Base-by-base conservation (phyloP, 2,888 invertebrate genomes). In the Mesodorylaimus sp. region DNA sequence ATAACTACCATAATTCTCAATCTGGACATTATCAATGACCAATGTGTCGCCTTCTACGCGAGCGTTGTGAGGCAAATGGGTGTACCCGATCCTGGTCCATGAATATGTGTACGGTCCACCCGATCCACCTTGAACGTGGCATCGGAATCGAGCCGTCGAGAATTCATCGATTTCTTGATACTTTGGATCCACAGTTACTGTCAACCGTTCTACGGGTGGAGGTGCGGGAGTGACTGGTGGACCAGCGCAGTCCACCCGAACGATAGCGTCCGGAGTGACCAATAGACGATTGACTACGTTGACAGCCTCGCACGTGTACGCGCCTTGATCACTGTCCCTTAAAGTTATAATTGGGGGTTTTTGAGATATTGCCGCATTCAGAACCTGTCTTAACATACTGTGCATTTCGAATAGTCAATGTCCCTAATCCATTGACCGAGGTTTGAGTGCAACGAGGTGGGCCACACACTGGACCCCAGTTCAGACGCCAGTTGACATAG, bases 281-380 rank as follows among this genome's bases (percentile, higher is more conserved):
- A 97, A 81, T 1, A 77, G 76, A 13, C 83, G 79, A 41, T 83
- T 88, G 55, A 77, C 78, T 54, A 78, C 78, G 70, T 91, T 93
- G 56, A 95, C 78, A 0, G 85, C 89, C 73, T 97, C 95, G 65
- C 95, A 97, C 0, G 89, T 91, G 70, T 97, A 97, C 0, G 95
- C 93, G 5, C 95, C 97, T 63, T 85, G 85, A 63, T 95, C 85
- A 48, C 73, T 69, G 2, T 73, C 65, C 48, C 62, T 63, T 51
- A 39, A 45, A 46, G 3, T 10, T n/a, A n/a, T n/a, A n/a, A n/a
- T n/a, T n/a, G n/a, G n/a, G n/a, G n/a, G n/a, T n/a, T n/a, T n/a
- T n/a, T n/a, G n/a, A n/a, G n/a, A n/a, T n/a, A n/a, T n/a, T n/a
- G n/a, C n/a, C n/a, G n/a, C n/a, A n/a, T n/a, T n/a, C n/a, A n/a